A percentile compares a stretch with the other conserved stretches of the same genome.
Conservation (phyloP, 2,113 vertebrate genomes). For the Herpetotheres cachinnans region DNA sequence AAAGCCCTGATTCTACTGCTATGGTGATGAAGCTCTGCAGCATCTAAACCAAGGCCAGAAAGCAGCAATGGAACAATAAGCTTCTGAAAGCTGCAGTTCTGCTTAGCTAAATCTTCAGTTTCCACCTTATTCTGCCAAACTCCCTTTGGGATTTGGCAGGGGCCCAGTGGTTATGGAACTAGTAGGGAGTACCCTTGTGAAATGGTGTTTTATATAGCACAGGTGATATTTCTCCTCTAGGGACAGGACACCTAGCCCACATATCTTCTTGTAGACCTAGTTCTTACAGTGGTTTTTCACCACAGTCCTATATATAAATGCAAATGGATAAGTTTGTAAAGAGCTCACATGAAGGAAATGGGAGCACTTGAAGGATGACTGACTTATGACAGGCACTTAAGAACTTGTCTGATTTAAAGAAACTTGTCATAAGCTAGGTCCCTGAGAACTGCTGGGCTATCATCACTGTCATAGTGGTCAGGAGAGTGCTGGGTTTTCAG, state of each 20-base stretch:
- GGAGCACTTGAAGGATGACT: slow-evolving; percentile 26
- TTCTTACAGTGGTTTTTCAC: neutral
- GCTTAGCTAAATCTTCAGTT: neutral
- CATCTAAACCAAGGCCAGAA: neutral
- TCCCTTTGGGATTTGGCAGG: neutral
- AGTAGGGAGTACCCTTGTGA: neutral
- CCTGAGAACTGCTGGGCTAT: neutral
- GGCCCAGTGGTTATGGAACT: neutral
- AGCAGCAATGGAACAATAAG: neutral
- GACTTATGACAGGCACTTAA: slow-evolving; percentile 41
- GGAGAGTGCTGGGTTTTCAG: neutral
- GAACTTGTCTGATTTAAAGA: slow-evolving; percentile 15
- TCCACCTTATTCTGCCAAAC: neutral
- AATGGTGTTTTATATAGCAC: neutral
- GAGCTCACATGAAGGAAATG: neutral
- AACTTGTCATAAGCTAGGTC: neutral
- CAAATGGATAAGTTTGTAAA: neutral
- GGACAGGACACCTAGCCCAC: neutral
- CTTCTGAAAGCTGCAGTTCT: neutral
- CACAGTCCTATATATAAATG: neutral
- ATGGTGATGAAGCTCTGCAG: neutral
- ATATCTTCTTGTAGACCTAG: neutral
- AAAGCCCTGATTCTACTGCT: neutral
- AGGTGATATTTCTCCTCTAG: neutral
- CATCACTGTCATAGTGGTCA: neutral